Base-by-base conservation (phyloP, 2,888 invertebrate species). In the Eilema caniola region DNA sequence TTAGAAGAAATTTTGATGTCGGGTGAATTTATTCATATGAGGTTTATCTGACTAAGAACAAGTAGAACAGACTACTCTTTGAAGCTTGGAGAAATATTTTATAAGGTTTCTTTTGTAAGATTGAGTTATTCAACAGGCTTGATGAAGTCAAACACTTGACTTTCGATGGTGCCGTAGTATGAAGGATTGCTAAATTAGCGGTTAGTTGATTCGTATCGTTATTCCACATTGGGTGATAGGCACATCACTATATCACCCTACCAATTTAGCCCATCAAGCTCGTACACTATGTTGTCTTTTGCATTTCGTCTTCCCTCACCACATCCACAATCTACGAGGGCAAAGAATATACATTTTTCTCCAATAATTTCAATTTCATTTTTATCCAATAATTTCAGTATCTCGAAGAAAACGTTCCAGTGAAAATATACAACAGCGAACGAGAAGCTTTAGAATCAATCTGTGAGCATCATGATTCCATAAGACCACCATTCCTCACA, bases 361-460 rank as follows among this genome's bases (percentile, higher is more conserved):
- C 31, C 24, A 62, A 41, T 69, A 23, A n/a, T 67, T 57, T 63
- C 88, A 97, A 97, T 96, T 95, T 77, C 96, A 47, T 20, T 11
- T n/a, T 33, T n/a, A 56, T 10, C 31, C 24, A 62, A 41, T 69
- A 23, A n/a, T 67, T 57, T 63, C 88, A 97, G 97, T 96, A 95
- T 77, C 96, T 96, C 71, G 96, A 96, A 88, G 95, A 96, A 86
- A 96, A 96, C 73, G 95, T 96, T 62, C 93, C 93, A 12, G 90
- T 96, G 57, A 95, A 96, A 86, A 90, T 96, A 23, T 96, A 95
- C 71, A 92, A 91, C 25, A 95, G 91, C 64, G 90, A 96, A 76
- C 90, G 88, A 62, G 93, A 93, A 60, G 96, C 96, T 0, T 82
- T 96, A 41, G 94, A 95, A 62, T 91, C 95, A 25, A 89, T 96